Base-by-base conservation (phyloP, 2,888 invertebrate species). In the Pheosia gnoma region DNA sequence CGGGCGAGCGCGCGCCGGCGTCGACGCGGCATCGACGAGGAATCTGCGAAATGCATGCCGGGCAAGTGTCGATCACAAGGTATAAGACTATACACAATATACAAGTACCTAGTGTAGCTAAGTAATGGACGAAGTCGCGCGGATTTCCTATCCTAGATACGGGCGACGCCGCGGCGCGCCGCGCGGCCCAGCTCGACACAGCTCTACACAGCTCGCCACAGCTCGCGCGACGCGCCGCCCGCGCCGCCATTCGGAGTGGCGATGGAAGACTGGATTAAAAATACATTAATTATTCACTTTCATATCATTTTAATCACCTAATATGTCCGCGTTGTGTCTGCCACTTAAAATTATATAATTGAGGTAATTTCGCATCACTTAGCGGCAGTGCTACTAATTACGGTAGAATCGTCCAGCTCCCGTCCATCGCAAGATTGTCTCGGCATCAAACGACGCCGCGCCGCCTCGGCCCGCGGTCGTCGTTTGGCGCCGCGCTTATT, bases 191-290 rank as follows among this genome's bases (percentile, higher is more conserved):
- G 59, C 60, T 57, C 62, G 62, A 43, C 57, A 45, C 59, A 54
- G 45, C 43, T 63, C 67, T 59, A 65, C 72, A 25, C 25, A 25
- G 25, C 25, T 25, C 25, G 25, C 25, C 25, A 2, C 25, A 25
- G 25, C 25, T 2, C 67, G 67, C 64, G 66, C 59, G 57, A 56
- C 45, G 47, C 51, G 38, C 47, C 47, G 61, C 56, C 63, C 54
- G 63, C 55, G 63, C 57, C 66, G 62, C 52, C 65, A 66, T 59
- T 67, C 75, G 72, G 77, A 73, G 66, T 65, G 74, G 67, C 79
- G 84, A 80, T 88, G 90, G 89, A 89, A 90, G 89, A 90, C 89
- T 85, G 85, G 80, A 80, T 84, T 80, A 74, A 78, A 77, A 74
- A 75, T 74, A 72, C 72, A 72, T 66, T 65, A 66, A 69, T 73